Evolutionary conservation across 2,113 vertebrate species (phyloP).

Genomic region (Galemys pyrenaicus): DNA sequence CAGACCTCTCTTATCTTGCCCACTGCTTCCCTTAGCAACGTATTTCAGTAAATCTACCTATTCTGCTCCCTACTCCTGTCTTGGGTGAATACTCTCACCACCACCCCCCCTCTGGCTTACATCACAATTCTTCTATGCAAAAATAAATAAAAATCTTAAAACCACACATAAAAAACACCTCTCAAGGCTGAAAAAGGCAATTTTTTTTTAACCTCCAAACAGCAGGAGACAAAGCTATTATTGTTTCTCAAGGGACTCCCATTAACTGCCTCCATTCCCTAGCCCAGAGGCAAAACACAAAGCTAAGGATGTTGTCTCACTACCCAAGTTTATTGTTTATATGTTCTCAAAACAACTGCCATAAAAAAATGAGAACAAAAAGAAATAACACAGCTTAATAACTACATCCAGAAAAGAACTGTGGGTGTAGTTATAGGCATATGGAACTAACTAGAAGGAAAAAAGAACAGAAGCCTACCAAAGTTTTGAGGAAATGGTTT

Average conservation of each 20-base stretch:
- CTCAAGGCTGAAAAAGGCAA: background rate
- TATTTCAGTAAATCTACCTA: too few species aligned
- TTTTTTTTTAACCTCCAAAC: background rate
- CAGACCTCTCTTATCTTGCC: too few species aligned
- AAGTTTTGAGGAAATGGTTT: slow-evolving; percentile 23
- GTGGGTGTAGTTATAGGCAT: background rate
- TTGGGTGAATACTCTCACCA: too few species aligned
- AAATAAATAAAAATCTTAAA: background rate
- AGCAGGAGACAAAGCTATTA: background rate
- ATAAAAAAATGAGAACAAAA: slow-evolving; percentile 43
- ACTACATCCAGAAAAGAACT: background rate
- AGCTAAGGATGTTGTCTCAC: background rate
- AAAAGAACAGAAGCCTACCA: background rate
- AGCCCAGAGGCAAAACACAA: background rate
- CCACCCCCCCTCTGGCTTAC: too few species aligned
- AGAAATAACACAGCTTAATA: background rate
- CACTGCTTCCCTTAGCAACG: too few species aligned
- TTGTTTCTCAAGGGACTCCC: background rate
- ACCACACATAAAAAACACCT: background rate
- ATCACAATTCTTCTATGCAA: too few species aligned
- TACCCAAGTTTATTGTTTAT: background rate
- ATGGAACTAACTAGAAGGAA: background rate
- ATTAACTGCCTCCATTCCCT: background rate
- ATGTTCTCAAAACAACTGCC: background rate
- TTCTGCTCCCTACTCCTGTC: too few species aligned